Evolutionary conservation across 2,888 invertebrate genomes (phyloP).

Genomic region (Malthinus flaveolus): DNA sequence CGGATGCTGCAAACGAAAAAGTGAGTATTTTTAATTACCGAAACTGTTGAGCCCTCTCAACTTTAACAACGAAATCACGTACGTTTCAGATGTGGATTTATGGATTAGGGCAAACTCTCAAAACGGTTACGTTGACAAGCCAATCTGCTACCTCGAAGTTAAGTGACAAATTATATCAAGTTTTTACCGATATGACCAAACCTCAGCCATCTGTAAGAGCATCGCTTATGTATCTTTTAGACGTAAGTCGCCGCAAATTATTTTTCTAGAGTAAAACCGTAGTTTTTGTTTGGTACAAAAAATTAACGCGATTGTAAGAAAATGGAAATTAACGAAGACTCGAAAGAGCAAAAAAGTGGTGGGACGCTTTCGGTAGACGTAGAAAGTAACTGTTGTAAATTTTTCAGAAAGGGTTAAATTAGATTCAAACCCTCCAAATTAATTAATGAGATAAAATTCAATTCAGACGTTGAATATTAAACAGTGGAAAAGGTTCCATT

Average conservation of each 20-base stretch:
- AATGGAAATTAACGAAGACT: too few relatives aligned
- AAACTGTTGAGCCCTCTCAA: background rate
- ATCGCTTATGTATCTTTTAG: slow-evolving; percentile 63
- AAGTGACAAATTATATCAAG: slow-evolving; percentile 58
- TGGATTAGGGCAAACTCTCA: slow-evolving; percentile 61
- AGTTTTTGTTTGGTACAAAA: too few relatives aligned
- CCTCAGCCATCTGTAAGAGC: slow-evolving; percentile 59
- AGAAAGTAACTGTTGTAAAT: too few relatives aligned
- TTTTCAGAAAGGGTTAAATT: too few relatives aligned
- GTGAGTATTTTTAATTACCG: slow-evolving; percentile 43
- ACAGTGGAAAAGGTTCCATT: too few relatives aligned
- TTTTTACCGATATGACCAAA: slow-evolving; percentile 61
- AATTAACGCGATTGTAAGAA: too few relatives aligned
- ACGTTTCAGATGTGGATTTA: slow-evolving; percentile 64
- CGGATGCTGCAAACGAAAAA: slow-evolving; percentile 64
- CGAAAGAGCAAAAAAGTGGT: too few relatives aligned
- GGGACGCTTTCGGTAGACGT: too few relatives aligned
- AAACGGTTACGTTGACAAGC: slow-evolving; percentile 56
- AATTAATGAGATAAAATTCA: too few relatives aligned
- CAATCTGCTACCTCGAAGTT: slow-evolving; percentile 55
- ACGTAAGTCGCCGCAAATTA: slow-evolving; percentile 56
- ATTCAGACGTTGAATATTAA: too few relatives aligned
- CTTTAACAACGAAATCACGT: background rate
- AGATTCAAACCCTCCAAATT: too few relatives aligned
- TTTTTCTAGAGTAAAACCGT: background rate